phyloP scores from a whole-genome alignment of 2,113 vertebrate species.

The Cyphomyrus plagiostoma region DNA sequence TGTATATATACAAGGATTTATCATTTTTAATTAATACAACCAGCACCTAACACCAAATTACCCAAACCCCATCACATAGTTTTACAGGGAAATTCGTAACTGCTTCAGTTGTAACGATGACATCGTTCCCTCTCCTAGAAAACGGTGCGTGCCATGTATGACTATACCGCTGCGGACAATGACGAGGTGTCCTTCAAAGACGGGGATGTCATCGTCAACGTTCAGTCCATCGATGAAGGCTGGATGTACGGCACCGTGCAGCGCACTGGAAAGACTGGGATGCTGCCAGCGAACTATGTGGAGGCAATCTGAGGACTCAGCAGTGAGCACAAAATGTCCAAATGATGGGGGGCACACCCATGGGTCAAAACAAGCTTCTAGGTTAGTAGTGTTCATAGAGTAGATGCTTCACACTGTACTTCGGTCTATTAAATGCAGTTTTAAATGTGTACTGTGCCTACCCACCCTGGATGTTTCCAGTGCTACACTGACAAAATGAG shows the following conservation, averaged over 20 bases:
- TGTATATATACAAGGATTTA: background rate
- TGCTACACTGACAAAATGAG: background rate
- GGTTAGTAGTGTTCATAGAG: background rate
- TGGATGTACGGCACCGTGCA: slow-evolving; percentile 99
- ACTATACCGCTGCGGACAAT: slow-evolving; percentile 78
- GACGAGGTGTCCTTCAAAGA: slow-evolving; percentile 97
- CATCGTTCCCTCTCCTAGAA: slow-evolving; percentile 58
- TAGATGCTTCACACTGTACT: background rate
- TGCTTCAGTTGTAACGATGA: background rate
- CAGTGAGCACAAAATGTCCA: slow-evolving; percentile 6
- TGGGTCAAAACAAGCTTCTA: background rate
- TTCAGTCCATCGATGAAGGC: slow-evolving; percentile 91
- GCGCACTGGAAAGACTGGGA: slow-evolving; percentile 87
- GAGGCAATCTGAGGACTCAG: slow-evolving; percentile 67
- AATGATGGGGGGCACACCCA: slow-evolving; percentile 34
- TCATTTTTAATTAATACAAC: background rate
- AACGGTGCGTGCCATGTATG: slow-evolving; percentile 89
- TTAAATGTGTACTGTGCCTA: background rate
- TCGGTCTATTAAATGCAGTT: background rate
- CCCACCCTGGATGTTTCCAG: background rate
- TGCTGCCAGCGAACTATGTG: slow-evolving; percentile 96
- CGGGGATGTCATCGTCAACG: slow-evolving; percentile 85
- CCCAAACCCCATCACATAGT: background rate
- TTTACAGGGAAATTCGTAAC: background rate
- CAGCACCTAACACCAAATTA: background rate